phyloP scores from a whole-genome alignment of 2,888 invertebrate genomes.

The Nasonovia ribisnigri region DNA sequence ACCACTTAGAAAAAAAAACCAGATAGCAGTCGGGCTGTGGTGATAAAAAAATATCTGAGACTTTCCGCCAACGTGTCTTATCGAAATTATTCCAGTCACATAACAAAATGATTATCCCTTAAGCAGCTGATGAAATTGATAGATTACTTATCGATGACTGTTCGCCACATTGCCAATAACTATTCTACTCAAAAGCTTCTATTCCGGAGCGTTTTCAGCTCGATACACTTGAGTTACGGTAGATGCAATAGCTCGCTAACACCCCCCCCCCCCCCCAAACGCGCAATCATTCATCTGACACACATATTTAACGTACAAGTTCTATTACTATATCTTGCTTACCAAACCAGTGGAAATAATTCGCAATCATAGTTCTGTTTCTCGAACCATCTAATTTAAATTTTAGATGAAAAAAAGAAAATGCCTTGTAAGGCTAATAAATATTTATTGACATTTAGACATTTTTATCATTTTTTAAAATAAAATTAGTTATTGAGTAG shows the following conservation, averaged over 20 bases:
- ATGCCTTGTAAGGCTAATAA: neutral
- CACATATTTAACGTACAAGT: neutral
- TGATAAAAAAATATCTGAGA: neutral
- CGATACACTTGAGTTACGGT: neutral
- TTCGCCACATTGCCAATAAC: neutral
- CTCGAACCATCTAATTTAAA: neutral
- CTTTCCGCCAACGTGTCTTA: neutral
- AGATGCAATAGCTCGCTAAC: neutral
- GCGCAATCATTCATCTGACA: neutral
- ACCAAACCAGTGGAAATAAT: neutral
- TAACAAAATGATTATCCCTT: neutral
- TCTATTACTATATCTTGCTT: neutral
- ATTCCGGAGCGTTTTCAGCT: neutral
- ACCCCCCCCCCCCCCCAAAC: neutral
- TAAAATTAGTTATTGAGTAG: neutral
- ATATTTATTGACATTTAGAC: neutral
- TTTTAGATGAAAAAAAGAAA: neutral
- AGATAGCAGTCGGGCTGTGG: neutral
- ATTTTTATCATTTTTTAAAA: neutral
- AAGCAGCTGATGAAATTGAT: neutral
- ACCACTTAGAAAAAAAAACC: neutral
- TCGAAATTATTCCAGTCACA: neutral
- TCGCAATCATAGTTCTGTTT: neutral
- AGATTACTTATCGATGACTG: constrained; percentile 10
- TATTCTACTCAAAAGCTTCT: neutral